Base-by-base conservation (phyloP, 2,113 vertebrate genomes). In the Echinops telfairi region DNA sequence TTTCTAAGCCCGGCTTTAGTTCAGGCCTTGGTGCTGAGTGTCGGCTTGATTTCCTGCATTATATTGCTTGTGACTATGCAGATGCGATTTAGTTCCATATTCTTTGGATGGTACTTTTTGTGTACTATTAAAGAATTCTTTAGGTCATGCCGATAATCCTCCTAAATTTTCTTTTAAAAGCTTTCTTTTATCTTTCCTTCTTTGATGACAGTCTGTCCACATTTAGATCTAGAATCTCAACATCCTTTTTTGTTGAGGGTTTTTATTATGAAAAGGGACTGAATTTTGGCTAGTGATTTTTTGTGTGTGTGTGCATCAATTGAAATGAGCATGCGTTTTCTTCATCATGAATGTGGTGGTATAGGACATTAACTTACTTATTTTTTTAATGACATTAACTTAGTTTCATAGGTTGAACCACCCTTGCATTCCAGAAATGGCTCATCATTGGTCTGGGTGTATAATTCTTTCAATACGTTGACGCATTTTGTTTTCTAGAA, bases 191-290 rank as follows among this genome's bases (percentile, higher is more conserved):
- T 27, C 27, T 78, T n/a, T 88, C 6, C 80, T 22, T 86, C 73
- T 94, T 86, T 57, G 36, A 43, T 88, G 71, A 40, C 23, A 75
- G 33, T 76, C 62, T 73, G 29, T 80, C 88, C 23, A 66, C 20
- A 83, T 76, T 85, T 93, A 88, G 33, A 71, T 33, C 57, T 88
- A 78, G 62, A 94, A 60, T 93, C 38, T 90, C 17, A 95, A 8
- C 23, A 33, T 60, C 4, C 10, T 36, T 36, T 73, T 73, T 31
- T 73, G 33, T 36, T 73, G 71, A 36, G 33, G 33, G 71, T 36
- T 73, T 73, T 36, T 73, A 73, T 36, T 73, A 73, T 36, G 71
- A 36, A 20, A 36, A 6, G 33, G 20, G 33, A 33, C 14, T 73
- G 20, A 8, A 73, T 73, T 73, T 73, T 73, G 71, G n/a, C 71